phyloP scores from a whole-genome alignment of 2,113 vertebrate genomes.

The Salvelinus sp. region DNA sequence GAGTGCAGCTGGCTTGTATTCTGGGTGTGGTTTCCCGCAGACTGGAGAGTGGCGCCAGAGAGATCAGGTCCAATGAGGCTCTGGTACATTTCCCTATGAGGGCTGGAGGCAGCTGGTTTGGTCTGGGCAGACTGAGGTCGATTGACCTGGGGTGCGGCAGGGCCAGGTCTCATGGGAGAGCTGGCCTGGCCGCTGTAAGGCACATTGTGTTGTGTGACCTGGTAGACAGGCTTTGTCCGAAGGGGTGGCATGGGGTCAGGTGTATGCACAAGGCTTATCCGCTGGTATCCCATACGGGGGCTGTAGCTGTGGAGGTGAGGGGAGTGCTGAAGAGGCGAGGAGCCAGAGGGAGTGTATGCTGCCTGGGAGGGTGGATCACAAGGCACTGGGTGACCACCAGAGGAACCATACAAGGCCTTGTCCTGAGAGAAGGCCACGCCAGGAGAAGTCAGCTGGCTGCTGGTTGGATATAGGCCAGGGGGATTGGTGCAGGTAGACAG shows the following conservation, averaged over 20 bases:
- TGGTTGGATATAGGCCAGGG: conserved; percentile 61
- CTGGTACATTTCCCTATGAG: conserved; percentile 79
- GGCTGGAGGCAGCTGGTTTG: conserved; percentile 65
- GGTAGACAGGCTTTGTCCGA: conserved; percentile 76
- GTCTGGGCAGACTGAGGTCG: conserved; percentile 75
- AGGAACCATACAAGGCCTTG: conserved; percentile 65
- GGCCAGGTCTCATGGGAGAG: conserved; percentile 75
- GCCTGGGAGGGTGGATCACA: conserved; percentile 62
- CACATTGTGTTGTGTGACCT: conserved; percentile 77
- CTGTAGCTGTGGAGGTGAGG: conserved; percentile 72
- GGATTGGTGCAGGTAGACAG: conserved; percentile 63
- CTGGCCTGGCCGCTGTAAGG: conserved; percentile 77
- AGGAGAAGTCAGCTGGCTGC: conserved; percentile 59
- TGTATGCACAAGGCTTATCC: conserved; percentile 64
- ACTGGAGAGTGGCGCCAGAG: conserved; percentile 41
- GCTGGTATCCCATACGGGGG: conserved; percentile 66
- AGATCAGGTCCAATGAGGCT: conserved; percentile 62
- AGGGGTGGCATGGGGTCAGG: conserved; percentile 75
- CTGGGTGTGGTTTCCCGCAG: conserved; percentile 45
- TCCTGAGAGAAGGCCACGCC: conserved; percentile 71
- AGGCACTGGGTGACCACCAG: conserved; percentile 75
- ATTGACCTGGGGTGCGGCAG: conserved; percentile 72
- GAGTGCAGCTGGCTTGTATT: conserved; percentile 68
- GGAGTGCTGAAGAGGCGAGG: conserved; percentile 65
- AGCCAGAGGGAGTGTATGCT: conserved; percentile 71